These are phyloP conservation scores for Perithous albicinctus DNA, from an alignment of 2,888 invertebrate species.

Conservation along the genomic window DNA sequence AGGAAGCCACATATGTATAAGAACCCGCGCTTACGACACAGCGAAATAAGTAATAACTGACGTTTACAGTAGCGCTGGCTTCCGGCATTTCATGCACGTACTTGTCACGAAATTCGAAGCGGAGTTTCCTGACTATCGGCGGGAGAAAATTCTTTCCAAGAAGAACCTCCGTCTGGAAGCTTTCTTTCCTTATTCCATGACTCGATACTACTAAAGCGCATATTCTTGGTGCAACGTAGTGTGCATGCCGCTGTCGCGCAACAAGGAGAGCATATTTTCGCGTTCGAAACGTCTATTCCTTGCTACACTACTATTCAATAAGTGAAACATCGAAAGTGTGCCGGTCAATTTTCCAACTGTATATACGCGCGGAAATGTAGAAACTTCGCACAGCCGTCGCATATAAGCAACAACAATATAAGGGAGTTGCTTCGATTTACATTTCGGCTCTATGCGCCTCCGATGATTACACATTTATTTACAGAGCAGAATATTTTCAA, in stretches of 20 bases:
- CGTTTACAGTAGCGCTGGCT: constrained; percentile 4
- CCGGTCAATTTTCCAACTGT: constrained; percentile 46
- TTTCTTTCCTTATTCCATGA: constrained; percentile 14
- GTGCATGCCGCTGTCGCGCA: constrained; percentile 3
- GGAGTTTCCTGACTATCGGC: constrained; percentile 28
- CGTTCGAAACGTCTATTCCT: constrained; percentile 38
- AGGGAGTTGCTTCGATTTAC: constrained; percentile 6
- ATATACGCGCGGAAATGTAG: constrained; percentile 4
- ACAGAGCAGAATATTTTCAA: background rate
- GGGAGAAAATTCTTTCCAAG: constrained; percentile 49
- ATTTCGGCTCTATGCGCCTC: background rate
- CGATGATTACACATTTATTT: constrained; percentile 4
- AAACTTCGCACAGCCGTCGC: background rate
- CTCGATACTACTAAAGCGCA: constrained; percentile 37
- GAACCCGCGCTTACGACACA: background rate
- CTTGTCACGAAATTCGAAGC: constrained; percentile 45
- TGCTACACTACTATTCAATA: constrained; percentile 37
- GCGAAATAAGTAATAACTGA: constrained; percentile 52
- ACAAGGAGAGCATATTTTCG: constrained; percentile 26
- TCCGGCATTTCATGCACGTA: constrained; percentile 66
- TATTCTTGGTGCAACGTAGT: constrained; percentile 33
- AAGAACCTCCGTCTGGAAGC: constrained; percentile 17
- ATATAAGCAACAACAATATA: background rate
- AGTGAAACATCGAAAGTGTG: constrained; percentile 29
- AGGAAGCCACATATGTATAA: background rate